These are phyloP conservation scores for Cactoblastis cactorum DNA, from an alignment of 2,888 invertebrate genomes.

Conservation along the genomic window DNA sequence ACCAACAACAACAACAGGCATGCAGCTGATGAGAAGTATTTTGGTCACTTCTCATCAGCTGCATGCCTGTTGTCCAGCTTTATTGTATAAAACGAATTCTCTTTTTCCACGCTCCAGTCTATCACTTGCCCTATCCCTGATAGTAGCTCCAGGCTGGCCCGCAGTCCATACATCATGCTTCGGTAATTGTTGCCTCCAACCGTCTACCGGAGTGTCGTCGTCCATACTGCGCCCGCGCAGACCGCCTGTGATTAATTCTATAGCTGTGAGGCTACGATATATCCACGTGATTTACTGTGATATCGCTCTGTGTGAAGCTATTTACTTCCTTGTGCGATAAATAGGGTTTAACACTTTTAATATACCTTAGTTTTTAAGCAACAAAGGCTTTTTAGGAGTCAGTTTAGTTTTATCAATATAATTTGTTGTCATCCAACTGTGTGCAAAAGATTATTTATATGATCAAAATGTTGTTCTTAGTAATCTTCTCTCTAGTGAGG, in stretches of 20 bases:
- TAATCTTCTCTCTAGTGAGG: too few species aligned
- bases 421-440: too few species aligned
- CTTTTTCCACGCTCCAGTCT: conserved; percentile 1
- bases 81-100: too few species aligned
- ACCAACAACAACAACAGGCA: too few species aligned
- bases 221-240: conserved; percentile 27
- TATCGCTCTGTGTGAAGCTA: conserved; percentile 5
- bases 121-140: conserved; percentile 18
- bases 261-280: conserved; percentile 25
- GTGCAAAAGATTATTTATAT: too few species aligned
- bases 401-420: too few species aligned
- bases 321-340: conserved; percentile 10
- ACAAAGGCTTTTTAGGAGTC: too few species aligned
- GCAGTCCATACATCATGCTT: conserved; percentile 47
- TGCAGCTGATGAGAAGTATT: too few species aligned
- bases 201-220: conserved; percentile 34
- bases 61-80: too few species aligned
- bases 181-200: conserved; percentile 53
- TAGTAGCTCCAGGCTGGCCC: conserved; percentile 37
- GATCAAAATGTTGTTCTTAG: too few species aligned
- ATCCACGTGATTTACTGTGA: conserved; percentile 25
- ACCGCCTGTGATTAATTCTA: conserved; percentile 34
- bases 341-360: not conserved
- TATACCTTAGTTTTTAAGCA: too few species aligned
- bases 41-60: too few species aligned